Evolutionary conservation across 1,140 invertebrate species (phyloP), one percentile per base, ranked within the genome.

Genomic region (Cyrtorhinus lividipennis): DNA sequence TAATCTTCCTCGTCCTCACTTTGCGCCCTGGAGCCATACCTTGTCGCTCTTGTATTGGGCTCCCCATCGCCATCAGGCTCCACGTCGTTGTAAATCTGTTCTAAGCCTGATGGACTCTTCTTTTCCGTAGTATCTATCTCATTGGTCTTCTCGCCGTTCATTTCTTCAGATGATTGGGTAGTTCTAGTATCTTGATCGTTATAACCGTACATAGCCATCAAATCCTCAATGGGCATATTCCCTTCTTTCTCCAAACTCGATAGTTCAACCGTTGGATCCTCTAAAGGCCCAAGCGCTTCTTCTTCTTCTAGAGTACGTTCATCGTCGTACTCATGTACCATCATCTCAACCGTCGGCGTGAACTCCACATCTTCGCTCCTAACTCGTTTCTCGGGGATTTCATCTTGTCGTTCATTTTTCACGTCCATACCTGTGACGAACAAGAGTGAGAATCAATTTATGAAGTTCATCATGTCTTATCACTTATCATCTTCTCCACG

Each of bases 271-370:
- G 86, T 81, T 30, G 88, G 86, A 74, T 91, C 89, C 75, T 90
- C 89, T 68, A 84, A 81, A 66, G 87, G 86, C 71, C 91, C 91
- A 72, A 95, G 76, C 27, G 90, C 91, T 80, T 97, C 94, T 80
- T 96, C 93, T 78, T 96, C 93, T 73, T 95, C 93, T 70, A 96
- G 72, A 56, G 93, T 97, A 71, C 87, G 80, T 73, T 97, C 94
- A 78, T 96, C 94, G 76, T 96, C 93, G 78, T 92, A 95, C 76
- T 95, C 92, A 83, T 95, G 90, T 63, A 95, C 84, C 79, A 96
- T 85, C 90, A 95, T 92, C 75, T 95, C 92, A 53, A 81, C 81
- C 30, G 80, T 76, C 44, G 84, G 83, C 71, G 83, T 83, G 77
- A 86, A 84, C 67, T 86, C 83, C 67, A 79, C 76, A 72, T 76